Evolutionary conservation across 2,113 vertebrate species (phyloP).

Genomic region (Mohoua ochrocephala): DNA sequence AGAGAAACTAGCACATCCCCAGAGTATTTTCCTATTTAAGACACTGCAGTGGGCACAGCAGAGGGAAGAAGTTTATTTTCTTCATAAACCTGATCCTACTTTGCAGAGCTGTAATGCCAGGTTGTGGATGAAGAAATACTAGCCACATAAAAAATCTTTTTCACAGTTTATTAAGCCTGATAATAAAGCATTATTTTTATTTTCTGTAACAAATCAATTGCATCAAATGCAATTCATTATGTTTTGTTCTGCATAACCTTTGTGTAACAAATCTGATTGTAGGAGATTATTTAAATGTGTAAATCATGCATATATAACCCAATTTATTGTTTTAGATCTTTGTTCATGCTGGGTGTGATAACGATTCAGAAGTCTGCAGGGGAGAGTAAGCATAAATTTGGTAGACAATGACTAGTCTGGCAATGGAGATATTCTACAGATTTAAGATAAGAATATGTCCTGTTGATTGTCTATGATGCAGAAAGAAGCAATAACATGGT

Average conservation of each 20-base stretch:
- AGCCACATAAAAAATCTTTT: background rate
- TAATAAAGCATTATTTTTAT: background rate
- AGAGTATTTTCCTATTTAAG: background rate
- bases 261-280: background rate
- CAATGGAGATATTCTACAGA: background rate
- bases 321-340: background rate
- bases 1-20: background rate
- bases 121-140: background rate
- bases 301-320: background rate
- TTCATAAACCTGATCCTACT: background rate
- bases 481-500: background rate
- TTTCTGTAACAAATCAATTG: background rate
- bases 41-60: background rate
- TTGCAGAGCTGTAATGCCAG: background rate
- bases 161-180: background rate
- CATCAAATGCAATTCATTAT: background rate
- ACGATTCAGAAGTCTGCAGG: background rate
- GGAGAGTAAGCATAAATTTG: background rate
- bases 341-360: background rate
- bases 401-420: background rate
- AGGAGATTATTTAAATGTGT: background rate
- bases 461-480: background rate
- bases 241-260: background rate
- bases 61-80: background rate
- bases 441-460: background rate